Conservation (phyloP, 2,797 vertebrate genomes). For the Peromyscus melanophrys region DNA sequence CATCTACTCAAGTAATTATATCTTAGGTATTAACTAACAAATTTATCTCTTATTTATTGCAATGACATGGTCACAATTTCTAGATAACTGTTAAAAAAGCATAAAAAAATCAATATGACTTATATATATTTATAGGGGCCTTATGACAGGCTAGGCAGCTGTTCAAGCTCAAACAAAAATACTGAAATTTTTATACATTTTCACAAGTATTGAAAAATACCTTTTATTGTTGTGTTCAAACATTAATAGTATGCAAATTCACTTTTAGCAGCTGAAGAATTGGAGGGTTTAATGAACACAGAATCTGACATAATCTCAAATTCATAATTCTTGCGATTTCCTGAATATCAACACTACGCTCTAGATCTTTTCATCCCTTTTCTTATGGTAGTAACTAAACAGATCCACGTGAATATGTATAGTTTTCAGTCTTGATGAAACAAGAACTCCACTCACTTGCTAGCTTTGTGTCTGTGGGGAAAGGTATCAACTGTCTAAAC, state of each 20-base stretch:
- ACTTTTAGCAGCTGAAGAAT: not conserved
- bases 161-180: slow-evolving; percentile 26
- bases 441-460: not conserved
- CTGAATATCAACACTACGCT: not conserved
- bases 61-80: not conserved
- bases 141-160: not conserved
- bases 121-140: not conserved
- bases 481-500: not conserved
- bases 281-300: not conserved
- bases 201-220: slow-evolving; percentile 4
- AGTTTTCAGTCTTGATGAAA: not conserved
- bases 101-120: not conserved
- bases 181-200: not conserved
- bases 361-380: not conserved
- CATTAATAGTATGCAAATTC: not conserved
- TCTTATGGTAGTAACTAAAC: not conserved
- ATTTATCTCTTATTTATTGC: not conserved
- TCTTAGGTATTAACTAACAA: not conserved
- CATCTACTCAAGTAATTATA: not conserved
- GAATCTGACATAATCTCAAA: not conserved
- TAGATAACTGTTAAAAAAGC: not conserved
- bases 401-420: not conserved
- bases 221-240: slow-evolving; percentile 19
- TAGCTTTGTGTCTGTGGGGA: not conserved
- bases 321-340: not conserved